Evolutionary conservation across 2,113 vertebrate species (phyloP), one percentile per base, ranked within the genome.

Genomic region (Silurus asotus): DNA sequence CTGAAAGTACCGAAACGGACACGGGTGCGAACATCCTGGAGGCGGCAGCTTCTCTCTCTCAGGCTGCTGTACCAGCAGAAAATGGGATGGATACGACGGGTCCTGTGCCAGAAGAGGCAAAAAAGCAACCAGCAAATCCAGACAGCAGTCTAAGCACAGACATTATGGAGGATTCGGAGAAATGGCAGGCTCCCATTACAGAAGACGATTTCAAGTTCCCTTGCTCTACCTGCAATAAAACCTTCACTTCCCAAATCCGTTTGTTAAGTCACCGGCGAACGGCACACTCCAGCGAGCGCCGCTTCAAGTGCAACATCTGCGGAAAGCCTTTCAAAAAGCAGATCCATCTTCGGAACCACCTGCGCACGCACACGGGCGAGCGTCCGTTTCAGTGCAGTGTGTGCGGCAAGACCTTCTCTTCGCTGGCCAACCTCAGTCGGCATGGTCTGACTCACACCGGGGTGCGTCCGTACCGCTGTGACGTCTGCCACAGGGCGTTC

Each of bases 361-460:
- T 96, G 77, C 95, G 96, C 28, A 97, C 96, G 0, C 97, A 98
- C 81, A 98, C 97, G 0, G 97, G 97, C 0, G 97, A 98, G 89
- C 93, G 96, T 8, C 97, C 97, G 0, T 97, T 96, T 91, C 96
- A 96, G 90, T 98, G 97, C 79, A 93, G 94, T 0, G 96, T 96
- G 2, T 98, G 97, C 2, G 96, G 96, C 81, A 97, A 97, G 90
- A 96, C 95, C 19, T 98, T 97, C 69, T 95, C 95, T 0, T 96
- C 96, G 0, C 92, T 96, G 0, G 96, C 97, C 88, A 98, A 97
- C 86, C 92, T 98, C 23, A 95, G 94, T 23, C 94, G 97, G 0
- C 97, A 98, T 85, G 96, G 94, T 23, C 94, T 97, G 82, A 96
- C 95, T 1, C 97, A 98, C 92, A 96, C 96, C 0, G 97, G 97